A percentile compares a stretch with the other conserved stretches of the same genome.
Evolutionary conservation across 2,113 vertebrate species (phyloP).

Genomic region (Oenanthe melanoleuca): DNA sequence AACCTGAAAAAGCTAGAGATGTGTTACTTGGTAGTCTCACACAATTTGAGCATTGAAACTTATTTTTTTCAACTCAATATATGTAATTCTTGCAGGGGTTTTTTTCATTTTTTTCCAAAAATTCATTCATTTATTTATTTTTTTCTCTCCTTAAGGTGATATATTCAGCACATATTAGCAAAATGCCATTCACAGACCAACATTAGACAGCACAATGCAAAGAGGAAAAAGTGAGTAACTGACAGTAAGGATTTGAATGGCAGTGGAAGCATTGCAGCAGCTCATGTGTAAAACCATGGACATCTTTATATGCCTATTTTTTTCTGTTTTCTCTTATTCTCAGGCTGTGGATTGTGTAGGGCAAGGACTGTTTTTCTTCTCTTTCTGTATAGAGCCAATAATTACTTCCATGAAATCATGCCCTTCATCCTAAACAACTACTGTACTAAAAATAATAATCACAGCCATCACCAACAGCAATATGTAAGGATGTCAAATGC

Average conservation of each 20-base stretch:
- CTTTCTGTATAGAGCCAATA: neutral
- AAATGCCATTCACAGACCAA: neutral
- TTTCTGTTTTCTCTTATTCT: neutral
- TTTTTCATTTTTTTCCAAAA: neutral
- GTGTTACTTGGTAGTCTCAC: neutral
- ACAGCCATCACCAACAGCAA: neutral
- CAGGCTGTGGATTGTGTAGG: too few species aligned
- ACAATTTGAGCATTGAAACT: neutral
- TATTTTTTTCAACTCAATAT: neutral
- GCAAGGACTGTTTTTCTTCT: neutral
- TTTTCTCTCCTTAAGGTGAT: neutral
- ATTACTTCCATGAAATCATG: neutral
- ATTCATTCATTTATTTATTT: accelerated
- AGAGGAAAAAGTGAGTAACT: neutral
- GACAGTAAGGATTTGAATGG: neutral
- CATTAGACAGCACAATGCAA: neutral
- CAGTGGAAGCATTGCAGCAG: neutral
- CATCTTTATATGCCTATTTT: neutral
- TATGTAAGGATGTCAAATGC: neutral
- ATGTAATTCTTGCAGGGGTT: neutral
- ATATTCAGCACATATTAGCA: neutral
- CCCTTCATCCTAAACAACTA: neutral
- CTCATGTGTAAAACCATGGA: neutral
- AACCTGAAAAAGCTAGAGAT: neutral
- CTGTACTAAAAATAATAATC: neutral